A percentile compares a stretch with the other conserved stretches of the same genome.
Evolutionary conservation across 2,797 vertebrate species (phyloP).

Genomic region (Podarcis siculus): DNA sequence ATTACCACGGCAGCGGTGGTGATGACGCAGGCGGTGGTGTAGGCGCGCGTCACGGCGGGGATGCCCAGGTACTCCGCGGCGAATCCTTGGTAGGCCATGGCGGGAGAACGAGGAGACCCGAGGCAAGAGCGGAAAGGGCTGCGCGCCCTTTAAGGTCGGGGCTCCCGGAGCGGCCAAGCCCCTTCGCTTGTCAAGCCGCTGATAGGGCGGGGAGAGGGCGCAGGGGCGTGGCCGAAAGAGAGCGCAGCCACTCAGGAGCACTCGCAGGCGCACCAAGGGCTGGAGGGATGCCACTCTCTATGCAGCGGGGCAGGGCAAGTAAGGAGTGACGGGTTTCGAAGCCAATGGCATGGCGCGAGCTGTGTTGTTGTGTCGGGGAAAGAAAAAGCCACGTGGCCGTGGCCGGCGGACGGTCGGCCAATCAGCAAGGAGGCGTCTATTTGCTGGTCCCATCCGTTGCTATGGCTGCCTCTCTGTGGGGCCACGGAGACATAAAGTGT

Average conservation of each 20-base stretch:
- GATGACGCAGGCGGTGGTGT: conserved; percentile 80
- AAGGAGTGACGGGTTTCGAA: not conserved
- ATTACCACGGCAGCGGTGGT: conserved; percentile 78
- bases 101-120: rapidly evolving
- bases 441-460: not conserved
- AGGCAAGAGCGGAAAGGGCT: rapidly evolving
- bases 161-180: not conserved
- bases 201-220: not conserved
- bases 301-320: not conserved
- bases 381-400: not conserved
- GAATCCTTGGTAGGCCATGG: conserved; percentile 72
- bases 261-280: not conserved
- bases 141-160: not conserved
- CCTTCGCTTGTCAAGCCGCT: not conserved
- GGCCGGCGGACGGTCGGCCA: not conserved
- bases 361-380: not conserved
- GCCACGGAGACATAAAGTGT: not conserved
- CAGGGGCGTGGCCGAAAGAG: not conserved
- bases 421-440: not conserved
- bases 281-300: not conserved
- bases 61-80: conserved; percentile 76
- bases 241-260: not conserved
- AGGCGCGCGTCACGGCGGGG: conserved; percentile 80
- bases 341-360: conserved; percentile 16
- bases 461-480: not conserved